Percentiles rank a stretch among this genome's conserved stretches.
These are phyloP conservation scores for Chromobotia macracanthus DNA, from an alignment of 2,797 vertebrate genomes.

Conservation along the genomic window DNA sequence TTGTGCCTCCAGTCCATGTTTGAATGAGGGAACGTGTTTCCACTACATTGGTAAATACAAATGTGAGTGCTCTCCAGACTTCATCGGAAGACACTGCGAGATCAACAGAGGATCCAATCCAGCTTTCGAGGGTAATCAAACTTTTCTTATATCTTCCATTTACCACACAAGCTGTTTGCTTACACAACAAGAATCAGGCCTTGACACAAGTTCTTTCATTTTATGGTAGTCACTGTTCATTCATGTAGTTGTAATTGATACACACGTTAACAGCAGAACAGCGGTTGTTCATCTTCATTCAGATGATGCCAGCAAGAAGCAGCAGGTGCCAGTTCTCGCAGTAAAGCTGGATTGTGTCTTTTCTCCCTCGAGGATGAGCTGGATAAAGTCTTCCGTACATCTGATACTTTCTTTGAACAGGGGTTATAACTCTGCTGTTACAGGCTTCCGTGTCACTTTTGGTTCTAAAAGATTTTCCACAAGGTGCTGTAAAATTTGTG, in stretches of 20 bases:
- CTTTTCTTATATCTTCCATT: neutral
- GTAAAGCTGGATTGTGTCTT: constrained; percentile 38
- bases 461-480: constrained; percentile 41
- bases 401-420: constrained; percentile 46
- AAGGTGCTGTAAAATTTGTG: constrained; percentile 37
- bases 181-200: constrained; percentile 24
- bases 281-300: constrained; percentile 36
- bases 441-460: constrained; percentile 30
- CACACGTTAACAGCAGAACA: constrained; percentile 29
- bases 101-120: constrained; percentile 72
- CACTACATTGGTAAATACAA: constrained; percentile 99
- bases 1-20: constrained; percentile 91
- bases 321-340: constrained; percentile 48
- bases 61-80: constrained; percentile 89
- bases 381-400: constrained; percentile 47
- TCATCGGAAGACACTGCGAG: constrained; percentile 89
- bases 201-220: constrained; percentile 9
- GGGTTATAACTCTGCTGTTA: constrained; percentile 50
- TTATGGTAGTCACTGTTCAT: constrained; percentile 33
- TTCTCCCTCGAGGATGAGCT: constrained; percentile 27
- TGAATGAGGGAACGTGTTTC: constrained; percentile 95
- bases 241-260: constrained; percentile 33
- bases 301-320: constrained; percentile 45
- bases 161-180: no score
- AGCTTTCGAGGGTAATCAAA: constrained; percentile 66